phyloP scores from a whole-genome alignment of 2,888 invertebrate genomes.

The Gryllus longicercus region DNA sequence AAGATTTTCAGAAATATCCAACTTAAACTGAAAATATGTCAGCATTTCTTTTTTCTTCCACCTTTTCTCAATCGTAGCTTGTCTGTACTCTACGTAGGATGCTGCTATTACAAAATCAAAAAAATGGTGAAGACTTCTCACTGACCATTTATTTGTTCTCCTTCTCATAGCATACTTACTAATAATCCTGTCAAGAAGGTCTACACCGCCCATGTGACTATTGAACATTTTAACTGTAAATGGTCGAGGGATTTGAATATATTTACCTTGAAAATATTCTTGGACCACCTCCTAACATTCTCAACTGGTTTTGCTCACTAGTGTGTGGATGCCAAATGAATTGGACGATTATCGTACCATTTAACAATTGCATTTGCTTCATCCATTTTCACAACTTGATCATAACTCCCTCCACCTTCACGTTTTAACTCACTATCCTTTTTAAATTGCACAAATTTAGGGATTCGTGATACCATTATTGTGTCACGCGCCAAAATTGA shows the following conservation, averaged over 20 bases:
- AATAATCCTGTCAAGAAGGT: slow-evolving; percentile 34
- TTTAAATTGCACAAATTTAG: slow-evolving; percentile 4
- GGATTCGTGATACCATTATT: slow-evolving; percentile 28
- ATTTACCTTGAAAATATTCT: slow-evolving; percentile 28
- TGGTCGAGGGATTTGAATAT: slow-evolving; percentile 33
- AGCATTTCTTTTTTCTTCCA: slow-evolving; percentile 22
- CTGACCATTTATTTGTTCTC: slow-evolving; percentile 27
- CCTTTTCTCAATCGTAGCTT: slow-evolving; percentile 19
- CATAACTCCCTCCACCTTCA: slow-evolving; percentile 23
- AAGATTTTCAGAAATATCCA: slow-evolving; percentile 29
- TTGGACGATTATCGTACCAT: slow-evolving; percentile 33
- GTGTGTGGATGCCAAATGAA: slow-evolving; percentile 29
- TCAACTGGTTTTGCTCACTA: slow-evolving; percentile 28
- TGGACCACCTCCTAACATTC: slow-evolving; percentile 30
- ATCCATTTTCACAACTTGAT: slow-evolving; percentile 21
- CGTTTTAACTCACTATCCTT: slow-evolving; percentile 23
- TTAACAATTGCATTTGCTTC: slow-evolving; percentile 28
- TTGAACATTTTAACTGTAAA: slow-evolving; percentile 34
- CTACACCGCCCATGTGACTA: slow-evolving; percentile 33
- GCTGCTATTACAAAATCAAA: slow-evolving; percentile 33
- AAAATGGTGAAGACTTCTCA: slow-evolving; percentile 34
- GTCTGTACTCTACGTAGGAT: slow-evolving; percentile 33
- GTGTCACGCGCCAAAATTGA: slow-evolving; percentile 27
- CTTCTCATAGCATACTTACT: slow-evolving; percentile 28
- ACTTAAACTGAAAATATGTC: slow-evolving; percentile 22